phyloP scores from a whole-genome alignment of 2,113 vertebrate species.

The Sciurus niger region DNA sequence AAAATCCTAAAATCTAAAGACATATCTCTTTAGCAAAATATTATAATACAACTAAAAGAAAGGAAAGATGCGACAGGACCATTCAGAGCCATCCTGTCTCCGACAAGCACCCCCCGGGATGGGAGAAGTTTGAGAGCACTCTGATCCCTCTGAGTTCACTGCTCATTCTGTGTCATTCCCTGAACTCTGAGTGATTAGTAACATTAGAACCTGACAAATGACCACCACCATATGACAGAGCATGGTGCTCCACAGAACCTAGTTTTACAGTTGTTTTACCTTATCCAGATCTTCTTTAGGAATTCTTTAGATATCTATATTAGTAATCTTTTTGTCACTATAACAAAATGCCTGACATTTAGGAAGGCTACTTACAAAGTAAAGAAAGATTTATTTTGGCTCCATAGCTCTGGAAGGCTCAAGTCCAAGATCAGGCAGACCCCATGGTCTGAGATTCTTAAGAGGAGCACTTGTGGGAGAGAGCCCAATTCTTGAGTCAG shows the following conservation, averaged over 20 bases:
- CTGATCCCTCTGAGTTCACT: background rate
- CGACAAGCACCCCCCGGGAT: background rate
- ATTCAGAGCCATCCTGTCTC: background rate
- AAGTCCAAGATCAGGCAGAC: background rate
- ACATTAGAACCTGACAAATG: background rate
- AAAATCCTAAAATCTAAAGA: conserved; percentile 23
- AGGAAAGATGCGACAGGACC: background rate
- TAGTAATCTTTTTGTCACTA: background rate
- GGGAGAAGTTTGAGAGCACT: background rate
- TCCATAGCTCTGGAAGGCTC: background rate
- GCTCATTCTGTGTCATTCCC: background rate
- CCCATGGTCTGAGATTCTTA: background rate
- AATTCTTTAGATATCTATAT: conserved; percentile 11
- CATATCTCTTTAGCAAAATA: conserved; percentile 1
- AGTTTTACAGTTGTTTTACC: background rate
- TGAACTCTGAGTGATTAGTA: background rate
- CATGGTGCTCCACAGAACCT: background rate
- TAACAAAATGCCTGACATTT: background rate
- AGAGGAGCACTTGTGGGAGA: no score
- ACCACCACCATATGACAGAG: background rate
- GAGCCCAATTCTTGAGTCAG: no score
- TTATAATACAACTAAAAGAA: background rate
- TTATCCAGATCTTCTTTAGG: background rate
- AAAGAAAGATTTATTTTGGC: background rate
- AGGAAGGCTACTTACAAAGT: background rate